These are phyloP conservation scores for Helicorthomorpha holstii DNA, from an alignment of 1,140 invertebrate genomes.

Conservation along the genomic window DNA sequence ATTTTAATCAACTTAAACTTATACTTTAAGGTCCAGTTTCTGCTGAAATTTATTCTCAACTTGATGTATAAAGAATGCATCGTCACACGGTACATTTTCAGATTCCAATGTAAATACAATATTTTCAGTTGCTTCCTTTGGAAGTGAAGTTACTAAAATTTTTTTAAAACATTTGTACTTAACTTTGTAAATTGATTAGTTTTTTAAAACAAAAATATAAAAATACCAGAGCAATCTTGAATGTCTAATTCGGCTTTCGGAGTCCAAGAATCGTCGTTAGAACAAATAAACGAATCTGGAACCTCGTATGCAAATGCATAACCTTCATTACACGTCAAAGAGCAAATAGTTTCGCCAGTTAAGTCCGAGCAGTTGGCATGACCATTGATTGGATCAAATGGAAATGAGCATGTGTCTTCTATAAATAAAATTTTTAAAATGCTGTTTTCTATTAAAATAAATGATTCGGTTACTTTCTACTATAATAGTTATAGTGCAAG, in stretches of 20 bases:
- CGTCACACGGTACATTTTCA: slow-evolving; percentile 5
- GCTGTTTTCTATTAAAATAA: neutral
- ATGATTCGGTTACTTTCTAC: slow-evolving; percentile 35
- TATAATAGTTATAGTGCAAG: slow-evolving; percentile 39
- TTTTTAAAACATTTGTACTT: neutral
- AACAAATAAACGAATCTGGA: slow-evolving; percentile 30
- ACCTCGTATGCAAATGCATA: slow-evolving; percentile 37
- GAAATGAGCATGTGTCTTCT: slow-evolving; percentile 37
- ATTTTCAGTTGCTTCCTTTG: neutral
- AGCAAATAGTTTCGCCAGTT: slow-evolving; percentile 33
- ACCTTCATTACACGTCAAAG: slow-evolving; percentile 38
- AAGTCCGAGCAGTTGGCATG: slow-evolving; percentile 32
- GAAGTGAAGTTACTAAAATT: neutral
- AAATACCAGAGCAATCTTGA: slow-evolving; percentile 40
- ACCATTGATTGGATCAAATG: slow-evolving; percentile 37
- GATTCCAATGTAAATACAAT: neutral
- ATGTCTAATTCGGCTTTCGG: slow-evolving; percentile 29
- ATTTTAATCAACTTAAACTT: too few relatives aligned
- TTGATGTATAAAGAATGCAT: slow-evolving; percentile 13
- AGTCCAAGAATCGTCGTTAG: slow-evolving; percentile 29
- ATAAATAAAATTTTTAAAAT: slow-evolving; percentile 8
- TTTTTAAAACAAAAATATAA: too few relatives aligned
- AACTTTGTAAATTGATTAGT: slow-evolving; percentile 3
- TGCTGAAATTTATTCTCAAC: slow-evolving; percentile 19
- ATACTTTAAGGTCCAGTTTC: slow-evolving; percentile 13